phyloP scores from a whole-genome alignment of 2,113 vertebrate species.

The Potamarius usumacintae region DNA sequence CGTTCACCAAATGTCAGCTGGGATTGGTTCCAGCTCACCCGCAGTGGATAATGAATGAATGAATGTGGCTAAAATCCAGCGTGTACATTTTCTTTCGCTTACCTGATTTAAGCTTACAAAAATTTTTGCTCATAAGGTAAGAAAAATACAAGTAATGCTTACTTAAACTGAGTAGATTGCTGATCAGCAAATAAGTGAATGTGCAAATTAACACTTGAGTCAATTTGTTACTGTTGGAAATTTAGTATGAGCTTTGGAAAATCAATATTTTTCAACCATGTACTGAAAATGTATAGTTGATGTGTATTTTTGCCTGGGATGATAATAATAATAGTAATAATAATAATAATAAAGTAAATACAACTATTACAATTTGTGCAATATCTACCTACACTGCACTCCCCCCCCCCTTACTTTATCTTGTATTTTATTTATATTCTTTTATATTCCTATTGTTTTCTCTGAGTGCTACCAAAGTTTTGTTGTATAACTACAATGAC shows the following conservation, averaged over 20 bases:
- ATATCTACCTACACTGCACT: too few species aligned
- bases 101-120: not conserved
- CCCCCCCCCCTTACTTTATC: too few species aligned
- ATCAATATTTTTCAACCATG: not conserved
- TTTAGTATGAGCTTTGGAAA: not conserved
- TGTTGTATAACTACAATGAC: too few species aligned
- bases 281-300: not conserved
- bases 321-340: not conserved
- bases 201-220: not conserved
- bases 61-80: not conserved
- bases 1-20: too few species aligned
- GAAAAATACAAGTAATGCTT: not conserved
- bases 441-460: too few species aligned
- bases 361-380: too few species aligned
- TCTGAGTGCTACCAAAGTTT: too few species aligned
- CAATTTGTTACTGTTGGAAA: not conserved
- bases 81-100: not conserved
- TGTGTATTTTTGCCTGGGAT: not conserved
- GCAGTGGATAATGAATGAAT: too few species aligned
- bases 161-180: not conserved
- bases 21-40: too few species aligned
- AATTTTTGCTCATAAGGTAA: not conserved
- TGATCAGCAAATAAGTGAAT: not conserved
- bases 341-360: too few species aligned
- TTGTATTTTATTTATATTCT: too few species aligned